Evolutionary conservation across 2,888 invertebrate species (phyloP).

Genomic region (Lochmaea crataegi): DNA sequence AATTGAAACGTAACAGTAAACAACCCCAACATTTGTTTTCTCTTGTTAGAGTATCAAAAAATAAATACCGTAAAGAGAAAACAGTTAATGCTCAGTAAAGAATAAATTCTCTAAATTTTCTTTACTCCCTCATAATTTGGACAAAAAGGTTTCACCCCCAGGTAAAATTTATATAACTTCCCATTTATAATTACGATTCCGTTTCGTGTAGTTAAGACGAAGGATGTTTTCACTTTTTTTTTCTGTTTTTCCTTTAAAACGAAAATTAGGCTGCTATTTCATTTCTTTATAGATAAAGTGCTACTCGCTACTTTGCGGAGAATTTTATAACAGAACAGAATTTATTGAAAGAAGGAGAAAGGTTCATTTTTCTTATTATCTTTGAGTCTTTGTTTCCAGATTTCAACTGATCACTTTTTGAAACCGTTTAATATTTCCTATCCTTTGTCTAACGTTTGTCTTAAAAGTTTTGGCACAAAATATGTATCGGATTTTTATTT

Average conservation of each 20-base stretch:
- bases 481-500: too few relatives aligned
- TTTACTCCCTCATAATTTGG: slow-evolving; percentile 31
- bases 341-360: too few relatives aligned
- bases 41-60: neutral
- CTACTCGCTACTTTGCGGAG: too few relatives aligned
- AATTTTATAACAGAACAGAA: too few relatives aligned
- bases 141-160: slow-evolving; percentile 32
- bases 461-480: too few relatives aligned
- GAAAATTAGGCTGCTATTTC: slow-evolving; percentile 37
- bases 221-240: slow-evolving; percentile 23
- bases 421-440: too few relatives aligned
- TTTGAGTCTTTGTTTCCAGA: too few relatives aligned
- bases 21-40: slow-evolving; percentile 4
- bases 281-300: slow-evolving; percentile 18
- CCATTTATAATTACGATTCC: slow-evolving; percentile 36
- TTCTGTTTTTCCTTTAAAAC: slow-evolving; percentile 16
- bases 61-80: slow-evolving; percentile 22
- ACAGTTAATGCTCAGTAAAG: slow-evolving; percentile 12
- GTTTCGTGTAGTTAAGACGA: slow-evolving; percentile 21
- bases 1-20: slow-evolving; percentile 7
- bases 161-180: slow-evolving; percentile 37
- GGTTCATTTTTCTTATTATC: too few relatives aligned
- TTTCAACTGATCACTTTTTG: too few relatives aligned
- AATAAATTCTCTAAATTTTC: slow-evolving; percentile 17
- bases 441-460: too few relatives aligned